Percentiles rank a stretch among this genome's conserved stretches.
Evolutionary conservation across 2,797 vertebrate species (phyloP).

Genomic region (Loriculus beryllinus): DNA sequence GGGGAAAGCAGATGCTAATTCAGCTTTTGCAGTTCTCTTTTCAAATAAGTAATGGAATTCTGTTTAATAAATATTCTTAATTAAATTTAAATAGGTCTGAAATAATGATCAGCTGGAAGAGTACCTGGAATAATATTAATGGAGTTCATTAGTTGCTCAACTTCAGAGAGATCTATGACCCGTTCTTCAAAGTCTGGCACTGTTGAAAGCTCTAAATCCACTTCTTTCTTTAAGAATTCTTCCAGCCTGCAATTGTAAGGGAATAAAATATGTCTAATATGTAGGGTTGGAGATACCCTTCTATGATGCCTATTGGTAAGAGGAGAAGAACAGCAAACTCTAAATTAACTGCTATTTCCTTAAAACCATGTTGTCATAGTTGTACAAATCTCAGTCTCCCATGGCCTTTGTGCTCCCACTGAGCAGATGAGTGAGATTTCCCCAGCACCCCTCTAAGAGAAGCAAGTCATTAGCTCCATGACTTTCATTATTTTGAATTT

Average conservation of each 20-base stretch:
- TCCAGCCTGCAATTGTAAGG: conserved; percentile 77
- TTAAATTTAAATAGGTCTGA: conserved; percentile 39
- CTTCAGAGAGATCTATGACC: conserved; percentile 83
- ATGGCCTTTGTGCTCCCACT: accelerated
- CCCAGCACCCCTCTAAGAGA: neutral
- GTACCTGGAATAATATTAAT: conserved; percentile 88
- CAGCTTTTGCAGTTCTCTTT: neutral
- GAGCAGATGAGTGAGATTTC: neutral
- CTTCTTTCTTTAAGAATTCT: conserved; percentile 81
- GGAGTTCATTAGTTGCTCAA: conserved; percentile 90
- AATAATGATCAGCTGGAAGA: neutral
- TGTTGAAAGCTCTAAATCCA: conserved; percentile 79
- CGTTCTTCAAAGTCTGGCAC: conserved; percentile 81
- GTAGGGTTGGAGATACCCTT: neutral
- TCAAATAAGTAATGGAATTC: neutral
- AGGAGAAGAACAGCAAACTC: neutral
- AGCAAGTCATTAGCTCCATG: neutral
- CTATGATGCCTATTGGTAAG: neutral
- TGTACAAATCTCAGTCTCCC: neutral
- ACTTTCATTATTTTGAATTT: neutral
- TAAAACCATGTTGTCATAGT: neutral
- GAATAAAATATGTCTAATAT: neutral
- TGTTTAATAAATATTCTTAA: neutral
- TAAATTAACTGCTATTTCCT: neutral
- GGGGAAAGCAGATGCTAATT: neutral